Conservation (phyloP, 2,113 vertebrate species). For the Clinocottus analis region DNA sequence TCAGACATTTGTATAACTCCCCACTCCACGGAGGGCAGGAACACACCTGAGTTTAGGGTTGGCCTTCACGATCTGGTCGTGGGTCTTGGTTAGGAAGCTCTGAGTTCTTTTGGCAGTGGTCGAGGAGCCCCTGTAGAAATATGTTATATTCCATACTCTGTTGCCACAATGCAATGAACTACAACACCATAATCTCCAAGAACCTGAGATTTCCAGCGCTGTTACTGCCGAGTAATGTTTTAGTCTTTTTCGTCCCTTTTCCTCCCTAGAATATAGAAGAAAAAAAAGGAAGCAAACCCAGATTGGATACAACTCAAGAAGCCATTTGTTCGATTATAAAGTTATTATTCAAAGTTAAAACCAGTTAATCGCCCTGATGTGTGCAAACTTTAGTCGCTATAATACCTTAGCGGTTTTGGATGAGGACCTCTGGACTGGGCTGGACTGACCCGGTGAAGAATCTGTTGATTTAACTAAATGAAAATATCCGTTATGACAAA, state of each 20-base stretch:
- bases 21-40: too few species aligned
- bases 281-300: neutral
- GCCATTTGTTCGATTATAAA: neutral
- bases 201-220: slow-evolving; percentile 68
- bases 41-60: slow-evolving; percentile 61
- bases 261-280: slow-evolving; percentile 25
- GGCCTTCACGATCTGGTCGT: neutral
- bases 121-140: slow-evolving; percentile 16
- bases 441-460: slow-evolving; percentile 1
- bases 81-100: slow-evolving; percentile 29
- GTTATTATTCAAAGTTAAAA: neutral
- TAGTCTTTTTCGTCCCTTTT: slow-evolving; percentile 25
- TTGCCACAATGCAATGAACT: too few species aligned
- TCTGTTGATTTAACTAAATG: slow-evolving; percentile 46
- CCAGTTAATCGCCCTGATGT: neutral
- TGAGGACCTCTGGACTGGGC: slow-evolving; percentile 9
- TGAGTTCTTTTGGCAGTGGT: slow-evolving; percentile 24
- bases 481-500: too few species aligned
- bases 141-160: neutral
- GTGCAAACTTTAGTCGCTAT: neutral
- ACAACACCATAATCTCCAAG: fast-evolving
- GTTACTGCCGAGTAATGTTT: slow-evolving; percentile 39
- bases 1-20: too few species aligned
- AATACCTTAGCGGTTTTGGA: slow-evolving; percentile 46
- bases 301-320: neutral